Evolutionary conservation across 2,888 invertebrate species (phyloP), one percentile per base, ranked within the genome.

Genomic region (Oegoconia quadripuncta): DNA sequence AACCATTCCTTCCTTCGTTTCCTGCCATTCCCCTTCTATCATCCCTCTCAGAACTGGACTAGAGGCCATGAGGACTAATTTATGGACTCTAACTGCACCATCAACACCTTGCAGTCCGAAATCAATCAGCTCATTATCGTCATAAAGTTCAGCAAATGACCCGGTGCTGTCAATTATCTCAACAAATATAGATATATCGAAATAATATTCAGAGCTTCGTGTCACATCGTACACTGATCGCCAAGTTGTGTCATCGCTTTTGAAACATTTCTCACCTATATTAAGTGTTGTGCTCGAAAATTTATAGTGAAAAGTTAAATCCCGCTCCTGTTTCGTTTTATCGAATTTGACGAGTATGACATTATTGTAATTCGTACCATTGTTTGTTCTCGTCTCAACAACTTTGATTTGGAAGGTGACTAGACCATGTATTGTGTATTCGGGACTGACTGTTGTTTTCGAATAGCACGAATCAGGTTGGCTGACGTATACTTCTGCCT

Each of bases 41-140:
- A 37, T 37, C 3, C 9, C 12, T n/a, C 30, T 29, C 22, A 37
- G n/a, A n/a, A 37, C 36, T 29, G 36, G 36, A 8, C 36, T 37
- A 6, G 16, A 37, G 0, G 17, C 16, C 3, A n/a, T 18, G 4
- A 37, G 23, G n/a, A 37, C 12, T 8, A 11, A 1, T 18, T 23
- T 29, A 12, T 37, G 36, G 3, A 37, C n/a, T 22, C 15, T 7
- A 3, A 37, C 26, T 5, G 15, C 12, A 3, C 37, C 31, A 14
- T 17, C 37, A 9, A 17, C 26, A 13, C 30, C 30, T 5, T 11
- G 15, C n/a, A 37, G 17, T 7, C 25, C 23, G 18, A 37, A 37
- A 22, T 37, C 31, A 16, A 20, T 20, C 4, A 9, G 6, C 3
- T 35, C 35, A 3, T n/a, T 20, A 15, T 29, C 22, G 6, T 31